Base-by-base conservation (phyloP, 2,113 vertebrate species). In the Heterocephalus glaber region DNA sequence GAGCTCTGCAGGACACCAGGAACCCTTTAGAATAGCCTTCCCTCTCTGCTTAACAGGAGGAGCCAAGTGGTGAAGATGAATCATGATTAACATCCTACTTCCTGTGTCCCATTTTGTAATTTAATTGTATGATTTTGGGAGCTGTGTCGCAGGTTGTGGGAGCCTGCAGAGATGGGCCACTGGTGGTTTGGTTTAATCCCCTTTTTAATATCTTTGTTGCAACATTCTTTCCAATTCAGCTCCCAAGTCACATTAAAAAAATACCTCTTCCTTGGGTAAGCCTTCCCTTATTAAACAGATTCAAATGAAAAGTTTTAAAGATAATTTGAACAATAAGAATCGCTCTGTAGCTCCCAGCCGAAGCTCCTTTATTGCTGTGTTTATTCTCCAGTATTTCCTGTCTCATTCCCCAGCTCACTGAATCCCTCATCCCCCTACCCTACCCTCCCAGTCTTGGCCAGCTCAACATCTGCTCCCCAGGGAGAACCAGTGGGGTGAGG, bases 281-380 rank as follows among this genome's bases (percentile, higher is more conserved):
- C 95, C 97, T 97, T 90, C 88, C 95, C 97, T 98, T 98, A 98
- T 97, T 98, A 98, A 98, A 97, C 97, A 97, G 97, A 98, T 97
- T 97, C 97, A 97, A 98, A 98, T 98, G 97, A 98, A 97, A 98
- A 98, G 97, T 98, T 97, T 97, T 98, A 96, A 96, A 98, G 97
- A 97, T 97, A 98, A 98, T 98, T 97, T 98, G 97, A 98, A 98
- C 97, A 97, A 97, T 97, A 98, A 96, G 94, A 97, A 97, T 97
- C 95, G 95, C 97, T 96, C 90, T 82, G 87, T 85, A 91, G 90
- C 92, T 97, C 88, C 90, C 93, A 96, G 89, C 84, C 7, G 49
- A 95, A 95, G 87, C 82, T 95, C 92, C 85, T 95, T 98, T 97
- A 96, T 93, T 97, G 96, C 97, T 89, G 92, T 96, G 95, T 86